phyloP scores from a whole-genome alignment of 1,140 invertebrate genomes.

The Drosophila simulans region DNA sequence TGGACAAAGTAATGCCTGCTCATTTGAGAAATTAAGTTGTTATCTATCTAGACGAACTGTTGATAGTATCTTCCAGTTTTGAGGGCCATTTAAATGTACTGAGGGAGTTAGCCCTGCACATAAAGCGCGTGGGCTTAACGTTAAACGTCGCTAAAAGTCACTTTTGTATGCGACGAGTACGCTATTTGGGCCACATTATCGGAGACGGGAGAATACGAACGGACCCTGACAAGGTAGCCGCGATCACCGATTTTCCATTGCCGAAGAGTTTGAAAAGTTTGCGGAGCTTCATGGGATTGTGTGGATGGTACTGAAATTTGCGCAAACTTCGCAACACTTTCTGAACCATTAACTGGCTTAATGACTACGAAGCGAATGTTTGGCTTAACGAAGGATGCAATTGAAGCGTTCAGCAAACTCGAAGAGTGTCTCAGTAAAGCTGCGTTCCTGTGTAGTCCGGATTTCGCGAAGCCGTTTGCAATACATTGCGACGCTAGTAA shows the following conservation, averaged over 20 bases:
- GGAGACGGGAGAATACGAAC: not conserved
- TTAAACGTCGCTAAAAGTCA: not conserved
- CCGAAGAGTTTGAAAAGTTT: not conserved
- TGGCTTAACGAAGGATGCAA: too few relatives aligned
- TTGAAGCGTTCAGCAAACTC: too few relatives aligned
- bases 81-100: not conserved
- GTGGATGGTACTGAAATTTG: not conserved
- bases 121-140: not conserved
- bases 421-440: too few relatives aligned
- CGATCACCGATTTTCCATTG: not conserved
- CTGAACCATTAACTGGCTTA: not conserved
- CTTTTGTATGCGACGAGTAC: not conserved
- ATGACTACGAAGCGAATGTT: not conserved
- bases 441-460: too few relatives aligned
- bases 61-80: not conserved
- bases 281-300: not conserved
- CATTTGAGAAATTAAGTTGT: not conserved
- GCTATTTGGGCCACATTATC: not conserved
- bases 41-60: not conserved
- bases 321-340: not conserved
- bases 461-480: too few relatives aligned
- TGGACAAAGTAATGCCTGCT: not conserved
- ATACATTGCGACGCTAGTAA: too few relatives aligned
- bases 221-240: not conserved
- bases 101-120: too few relatives aligned